Base-by-base conservation (phyloP, 1,140 invertebrate genomes). In the Amyelois transitella region DNA sequence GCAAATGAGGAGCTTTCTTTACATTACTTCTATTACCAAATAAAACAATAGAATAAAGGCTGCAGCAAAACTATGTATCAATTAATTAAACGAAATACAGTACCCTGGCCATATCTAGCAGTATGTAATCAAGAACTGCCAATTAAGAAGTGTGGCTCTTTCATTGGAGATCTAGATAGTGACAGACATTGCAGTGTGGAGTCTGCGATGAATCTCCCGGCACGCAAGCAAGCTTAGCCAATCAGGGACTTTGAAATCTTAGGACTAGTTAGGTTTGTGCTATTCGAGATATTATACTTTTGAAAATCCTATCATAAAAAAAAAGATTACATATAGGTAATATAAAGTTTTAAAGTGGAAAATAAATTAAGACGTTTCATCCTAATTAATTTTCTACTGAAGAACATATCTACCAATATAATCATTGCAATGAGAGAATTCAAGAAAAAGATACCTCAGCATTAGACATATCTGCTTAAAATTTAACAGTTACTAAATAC, bases 81-180 rank as follows among this genome's bases (percentile, higher is more conserved):
- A 38, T 38, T 38, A 38, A 38, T 38, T 38, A 38, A 38, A 38
- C 12, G 28, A 38, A 38, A 38, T 14, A 38, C 32, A 38, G 32
- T 38, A 38, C 32, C 32, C n/a, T 14, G 5, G 4, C 32, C 12
- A 32, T 38, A 38, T 38, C 32, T 38, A 38, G 32, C 32, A 38
- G 32, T 38, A 3, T 12, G 32, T 51, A 60, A 60, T 60, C 52
- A 60, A 59, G 50, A 55, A 45, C 25, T 71, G 72, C 72, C 72
- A 75, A 75, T 75, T 75, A 75, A 70, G 58, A 70, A 69, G 57
- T 64, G 64, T 60, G 45, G 52, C 24, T 22, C 20, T 43, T 28
- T 12, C 60, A 55, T 38, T 62, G 18, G 18, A 48, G 52, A 75
- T 70, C 66, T 68, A 70, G 66, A 74, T 74, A 71, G 60, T 43